Percentiles rank a stretch among this genome's conserved stretches.
Evolutionary conservation across 2,888 invertebrate species (phyloP).

Genomic region (Diloba caeruleocephala): DNA sequence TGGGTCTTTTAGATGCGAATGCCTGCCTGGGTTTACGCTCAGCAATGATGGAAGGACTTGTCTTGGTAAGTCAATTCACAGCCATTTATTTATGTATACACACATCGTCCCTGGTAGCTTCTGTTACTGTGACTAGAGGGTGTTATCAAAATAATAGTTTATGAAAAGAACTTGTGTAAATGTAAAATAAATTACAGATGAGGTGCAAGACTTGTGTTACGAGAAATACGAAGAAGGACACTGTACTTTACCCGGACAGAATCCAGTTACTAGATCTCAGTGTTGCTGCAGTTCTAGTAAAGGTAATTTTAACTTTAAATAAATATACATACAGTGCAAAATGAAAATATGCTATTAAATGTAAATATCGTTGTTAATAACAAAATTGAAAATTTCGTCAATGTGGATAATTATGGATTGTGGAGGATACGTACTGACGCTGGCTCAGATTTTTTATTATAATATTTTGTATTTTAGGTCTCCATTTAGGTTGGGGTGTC

Average conservation of each 20-base stretch:
- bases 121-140: too few relatives aligned
- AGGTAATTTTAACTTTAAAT: conserved; percentile 62
- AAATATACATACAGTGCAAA: background rate
- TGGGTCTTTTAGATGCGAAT: conserved; percentile 94
- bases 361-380: background rate
- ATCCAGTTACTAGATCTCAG: conserved; percentile 94
- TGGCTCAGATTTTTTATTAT: background rate
- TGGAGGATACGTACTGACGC: too few relatives aligned
- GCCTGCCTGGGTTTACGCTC: conserved; percentile 93
- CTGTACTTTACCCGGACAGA: conserved; percentile 93
- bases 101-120: too few relatives aligned
- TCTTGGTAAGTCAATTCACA: conserved; percentile 86
- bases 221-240: conserved; percentile 93
- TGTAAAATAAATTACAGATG: too few relatives aligned
- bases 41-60: conserved; percentile 94
- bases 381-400: too few relatives aligned
- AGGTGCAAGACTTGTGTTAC: conserved; percentile 94
- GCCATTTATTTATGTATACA: too few relatives aligned
- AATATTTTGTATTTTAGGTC: conserved; percentile 75
- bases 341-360: background rate
- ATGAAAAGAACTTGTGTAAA: too few relatives aligned
- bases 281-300: conserved; percentile 93
- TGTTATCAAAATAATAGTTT: too few relatives aligned
- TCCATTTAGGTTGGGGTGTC: conserved; percentile 94
- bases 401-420: too few relatives aligned